Evolutionary conservation across 2,797 vertebrate genomes (phyloP).

Genomic region (Brachyrhaphis roseni): DNA sequence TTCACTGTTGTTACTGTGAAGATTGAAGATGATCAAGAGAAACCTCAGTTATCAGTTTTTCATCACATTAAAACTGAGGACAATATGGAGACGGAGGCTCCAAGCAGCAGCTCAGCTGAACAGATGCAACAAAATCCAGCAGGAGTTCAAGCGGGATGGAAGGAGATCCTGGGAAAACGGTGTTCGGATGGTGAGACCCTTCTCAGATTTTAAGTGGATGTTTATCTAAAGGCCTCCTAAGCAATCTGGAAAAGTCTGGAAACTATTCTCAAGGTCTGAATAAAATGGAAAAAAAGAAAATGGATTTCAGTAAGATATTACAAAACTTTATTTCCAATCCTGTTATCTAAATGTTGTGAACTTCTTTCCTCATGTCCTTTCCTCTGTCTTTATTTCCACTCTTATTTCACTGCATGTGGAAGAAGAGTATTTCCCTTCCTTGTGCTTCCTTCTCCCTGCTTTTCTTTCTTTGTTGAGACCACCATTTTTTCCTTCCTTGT

Average conservation of each 20-base stretch:
- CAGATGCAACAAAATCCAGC: background rate
- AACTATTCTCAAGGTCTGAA: background rate
- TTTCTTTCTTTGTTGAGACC: background rate
- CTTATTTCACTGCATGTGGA: background rate
- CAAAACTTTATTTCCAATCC: background rate
- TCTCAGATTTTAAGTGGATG: background rate
- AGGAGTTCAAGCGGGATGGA: background rate
- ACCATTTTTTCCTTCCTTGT: background rate
- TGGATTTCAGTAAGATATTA: background rate
- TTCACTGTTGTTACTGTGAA: conserved; percentile 8
- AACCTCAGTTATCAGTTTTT: background rate
- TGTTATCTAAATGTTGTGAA: background rate
- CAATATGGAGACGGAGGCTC: background rate
- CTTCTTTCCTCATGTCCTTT: background rate
- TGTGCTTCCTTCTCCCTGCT: background rate
- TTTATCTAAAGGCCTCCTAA: background rate
- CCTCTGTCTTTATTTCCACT: background rate
- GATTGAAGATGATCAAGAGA: background rate
- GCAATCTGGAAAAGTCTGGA: background rate
- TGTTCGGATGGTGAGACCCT: background rate
- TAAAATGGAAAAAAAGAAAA: background rate
- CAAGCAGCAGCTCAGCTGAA: background rate
- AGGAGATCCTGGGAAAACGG: background rate
- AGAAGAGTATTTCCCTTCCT: background rate
- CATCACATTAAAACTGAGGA: background rate